These are phyloP conservation scores for Atherinosoma microstoma DNA, from an alignment of 2,797 vertebrate genomes.

Conservation along the genomic window DNA sequence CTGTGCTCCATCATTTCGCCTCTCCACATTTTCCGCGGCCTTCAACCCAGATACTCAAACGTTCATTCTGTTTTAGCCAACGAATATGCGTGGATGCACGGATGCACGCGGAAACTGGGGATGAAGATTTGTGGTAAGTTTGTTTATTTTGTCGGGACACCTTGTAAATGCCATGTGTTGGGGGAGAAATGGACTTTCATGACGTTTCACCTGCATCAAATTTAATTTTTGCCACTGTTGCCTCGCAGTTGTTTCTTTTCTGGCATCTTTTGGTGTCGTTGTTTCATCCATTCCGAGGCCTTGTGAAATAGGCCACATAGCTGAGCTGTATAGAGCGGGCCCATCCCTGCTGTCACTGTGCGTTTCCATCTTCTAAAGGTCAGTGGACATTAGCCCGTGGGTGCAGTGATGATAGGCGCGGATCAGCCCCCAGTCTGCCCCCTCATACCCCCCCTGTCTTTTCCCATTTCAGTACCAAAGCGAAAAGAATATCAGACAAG, in stretches of 20 bases:
- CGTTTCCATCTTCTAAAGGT: conserved; percentile 78
- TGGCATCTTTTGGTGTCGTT: not conserved
- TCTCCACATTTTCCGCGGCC: conserved; percentile 42
- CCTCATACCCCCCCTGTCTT: conserved; percentile 50
- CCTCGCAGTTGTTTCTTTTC: not conserved
- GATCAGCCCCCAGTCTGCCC: conserved; percentile 25
- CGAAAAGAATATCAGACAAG: conserved; percentile 37
- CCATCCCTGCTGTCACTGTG: conserved; percentile 66
- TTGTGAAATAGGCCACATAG: conserved; percentile 43
- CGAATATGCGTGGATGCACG: conserved; percentile 95
- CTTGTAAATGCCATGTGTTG: not conserved
- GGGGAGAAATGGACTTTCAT: not conserved
- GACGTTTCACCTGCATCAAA: not conserved
- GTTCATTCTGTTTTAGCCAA: conserved; percentile 87
- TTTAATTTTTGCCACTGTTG: not conserved
- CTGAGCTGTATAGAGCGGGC: conserved; percentile 21
- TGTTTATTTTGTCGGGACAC: not conserved
- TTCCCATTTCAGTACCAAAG: conserved; percentile 38
- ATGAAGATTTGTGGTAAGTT: conserved; percentile 99
- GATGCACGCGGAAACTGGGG: conserved; percentile 97
- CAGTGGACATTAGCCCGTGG: conserved; percentile 75
- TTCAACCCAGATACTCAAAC: conserved; percentile 65
- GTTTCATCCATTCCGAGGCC: conserved; percentile 36
- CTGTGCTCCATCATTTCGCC: conserved; percentile 52
- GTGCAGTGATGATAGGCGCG: conserved; percentile 46